Conservation (phyloP, 2,888 invertebrate genomes). For the Brachyptera risi region DNA sequence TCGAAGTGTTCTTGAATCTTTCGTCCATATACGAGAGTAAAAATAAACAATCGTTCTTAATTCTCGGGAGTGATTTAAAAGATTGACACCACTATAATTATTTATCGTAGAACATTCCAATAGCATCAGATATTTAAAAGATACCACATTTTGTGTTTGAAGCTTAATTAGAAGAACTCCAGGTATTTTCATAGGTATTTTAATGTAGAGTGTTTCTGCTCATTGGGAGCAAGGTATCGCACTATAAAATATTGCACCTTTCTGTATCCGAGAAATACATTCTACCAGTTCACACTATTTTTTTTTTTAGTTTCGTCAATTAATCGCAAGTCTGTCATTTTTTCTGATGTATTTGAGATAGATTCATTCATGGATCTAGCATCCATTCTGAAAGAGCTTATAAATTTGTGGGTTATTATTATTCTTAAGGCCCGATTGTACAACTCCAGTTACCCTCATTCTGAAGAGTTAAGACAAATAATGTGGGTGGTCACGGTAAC, state of each 20-base stretch:
- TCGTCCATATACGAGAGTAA: no score
- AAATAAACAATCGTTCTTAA: no score
- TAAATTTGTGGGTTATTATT: no score
- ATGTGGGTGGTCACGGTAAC: no score
- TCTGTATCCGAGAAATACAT: no score
- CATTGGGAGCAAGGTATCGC: background rate
- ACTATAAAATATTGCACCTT: background rate
- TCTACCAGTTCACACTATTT: constrained; percentile 18
- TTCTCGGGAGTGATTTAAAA: background rate
- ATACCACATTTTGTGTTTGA: background rate
- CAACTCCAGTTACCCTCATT: no score
- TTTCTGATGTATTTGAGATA: no score
- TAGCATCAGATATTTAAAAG: background rate
- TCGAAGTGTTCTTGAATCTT: no score
- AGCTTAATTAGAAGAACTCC: background rate
- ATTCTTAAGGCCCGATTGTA: no score
- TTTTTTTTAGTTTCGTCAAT: constrained; percentile 5
- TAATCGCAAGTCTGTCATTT: constrained; percentile 15
- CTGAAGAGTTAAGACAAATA: no score
- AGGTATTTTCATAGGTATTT: background rate
- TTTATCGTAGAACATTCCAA: background rate
- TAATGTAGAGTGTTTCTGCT: background rate
- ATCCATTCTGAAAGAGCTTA: no score
- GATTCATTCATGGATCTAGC: no score
- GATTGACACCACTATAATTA: background rate